Evolutionary conservation across 1,140 invertebrate genomes (phyloP).

Genomic region (Akabosia matsudoensis): DNA sequence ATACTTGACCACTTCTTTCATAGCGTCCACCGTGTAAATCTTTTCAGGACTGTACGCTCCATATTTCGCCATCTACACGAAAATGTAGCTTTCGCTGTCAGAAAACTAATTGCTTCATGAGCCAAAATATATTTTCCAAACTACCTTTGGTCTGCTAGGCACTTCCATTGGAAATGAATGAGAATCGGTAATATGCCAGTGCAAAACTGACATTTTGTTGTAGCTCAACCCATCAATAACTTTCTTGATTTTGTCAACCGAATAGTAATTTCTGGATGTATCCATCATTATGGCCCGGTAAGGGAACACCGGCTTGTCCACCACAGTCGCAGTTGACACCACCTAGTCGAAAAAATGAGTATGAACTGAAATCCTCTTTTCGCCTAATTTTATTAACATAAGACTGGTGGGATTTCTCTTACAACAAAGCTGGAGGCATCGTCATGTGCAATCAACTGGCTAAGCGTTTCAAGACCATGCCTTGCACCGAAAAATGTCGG

Average conservation of each 20-base stretch:
- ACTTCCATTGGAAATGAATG: constrained; percentile 67
- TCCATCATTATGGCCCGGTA: constrained; percentile 73
- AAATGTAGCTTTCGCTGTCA: too few species aligned
- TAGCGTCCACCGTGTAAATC: constrained; percentile 67
- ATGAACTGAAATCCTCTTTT: too few species aligned
- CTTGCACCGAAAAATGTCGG: constrained; percentile 69
- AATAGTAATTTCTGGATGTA: constrained; percentile 69
- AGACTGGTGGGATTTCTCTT: too few species aligned
- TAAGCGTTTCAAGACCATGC: constrained; percentile 71
- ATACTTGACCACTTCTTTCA: constrained; percentile 66
- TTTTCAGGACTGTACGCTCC: constrained; percentile 69
- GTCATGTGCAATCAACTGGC: constrained; percentile 59
- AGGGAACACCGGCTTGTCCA: constrained; percentile 66
- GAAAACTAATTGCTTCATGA: background rate
- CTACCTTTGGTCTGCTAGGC: constrained; percentile 1
- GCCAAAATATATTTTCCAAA: background rate
- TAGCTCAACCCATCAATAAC: constrained; percentile 75
- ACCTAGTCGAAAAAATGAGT: too few species aligned
- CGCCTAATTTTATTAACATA: too few species aligned
- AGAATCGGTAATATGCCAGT: constrained; percentile 82
- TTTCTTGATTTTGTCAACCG: constrained; percentile 64
- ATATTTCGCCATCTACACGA: constrained; percentile 64
- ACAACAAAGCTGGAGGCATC: too few species aligned
- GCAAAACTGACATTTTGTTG: constrained; percentile 77
- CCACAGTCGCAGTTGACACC: constrained; percentile 54